These are phyloP conservation scores for Anniella stebbinsi DNA, from an alignment of 2,797 vertebrate species.

Conservation along the genomic window DNA sequence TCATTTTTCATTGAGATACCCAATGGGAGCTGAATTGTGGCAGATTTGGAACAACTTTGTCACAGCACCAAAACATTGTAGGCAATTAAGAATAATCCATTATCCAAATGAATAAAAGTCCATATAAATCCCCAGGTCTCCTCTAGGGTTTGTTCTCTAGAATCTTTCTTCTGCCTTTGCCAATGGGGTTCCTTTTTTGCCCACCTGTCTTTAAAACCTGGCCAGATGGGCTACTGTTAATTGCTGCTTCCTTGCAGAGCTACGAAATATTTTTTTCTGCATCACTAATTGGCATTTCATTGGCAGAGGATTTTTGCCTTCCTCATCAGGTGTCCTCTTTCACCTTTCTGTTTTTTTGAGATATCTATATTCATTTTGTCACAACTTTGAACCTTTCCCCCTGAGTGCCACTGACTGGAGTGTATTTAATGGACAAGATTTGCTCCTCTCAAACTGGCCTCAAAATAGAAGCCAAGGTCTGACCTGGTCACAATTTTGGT, in stretches of 20 bases:
- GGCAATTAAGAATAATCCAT: background rate
- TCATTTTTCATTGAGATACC: background rate
- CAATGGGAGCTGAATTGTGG: background rate
- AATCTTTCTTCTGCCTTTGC: background rate
- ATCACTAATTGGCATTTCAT: background rate
- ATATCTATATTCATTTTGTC: background rate
- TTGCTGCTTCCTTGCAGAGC: background rate
- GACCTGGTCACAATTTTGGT: background rate
- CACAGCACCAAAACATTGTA: too few relatives aligned
- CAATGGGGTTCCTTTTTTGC: too few relatives aligned
- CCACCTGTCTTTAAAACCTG: background rate
- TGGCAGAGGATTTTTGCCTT: background rate
- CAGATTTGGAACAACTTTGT: background rate
- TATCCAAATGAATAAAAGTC: background rate
- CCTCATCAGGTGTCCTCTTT: background rate
- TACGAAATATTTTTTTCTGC: background rate
- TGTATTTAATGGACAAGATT: background rate
- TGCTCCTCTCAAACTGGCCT: background rate
- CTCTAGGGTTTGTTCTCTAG: background rate
- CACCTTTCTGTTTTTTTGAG: background rate
- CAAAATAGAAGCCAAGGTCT: background rate
- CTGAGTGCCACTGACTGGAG: background rate
- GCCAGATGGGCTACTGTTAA: background rate
- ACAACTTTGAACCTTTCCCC: background rate
- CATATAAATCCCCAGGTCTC: background rate